These are phyloP conservation scores for Tokudaia tokunoshimensis DNA, from an alignment of 2,797 vertebrate species.

Conservation along the genomic window DNA sequence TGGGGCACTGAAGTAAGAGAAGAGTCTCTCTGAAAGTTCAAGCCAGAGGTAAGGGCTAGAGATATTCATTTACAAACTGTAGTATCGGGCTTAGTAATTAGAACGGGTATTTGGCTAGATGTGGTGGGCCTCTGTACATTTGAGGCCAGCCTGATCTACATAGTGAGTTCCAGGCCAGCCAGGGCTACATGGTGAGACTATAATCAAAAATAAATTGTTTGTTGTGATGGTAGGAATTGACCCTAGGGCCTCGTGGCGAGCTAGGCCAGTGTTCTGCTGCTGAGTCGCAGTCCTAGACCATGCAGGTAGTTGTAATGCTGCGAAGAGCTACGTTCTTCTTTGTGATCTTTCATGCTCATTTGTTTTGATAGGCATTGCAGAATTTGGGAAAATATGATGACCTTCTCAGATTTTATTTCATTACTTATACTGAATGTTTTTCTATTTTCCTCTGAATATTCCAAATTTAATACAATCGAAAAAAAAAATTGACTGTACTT, in stretches of 20 bases:
- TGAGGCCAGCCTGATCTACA: background rate
- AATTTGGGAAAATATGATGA: background rate
- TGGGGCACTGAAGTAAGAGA: background rate
- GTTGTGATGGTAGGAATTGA: background rate
- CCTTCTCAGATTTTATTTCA: background rate
- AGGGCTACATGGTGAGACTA: background rate
- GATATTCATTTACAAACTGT: background rate
- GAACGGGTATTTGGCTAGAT: background rate
- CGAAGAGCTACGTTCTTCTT: background rate
- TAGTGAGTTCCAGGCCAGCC: background rate
- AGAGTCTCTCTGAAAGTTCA: background rate
- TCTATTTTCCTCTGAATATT: slow-evolving; percentile 36
- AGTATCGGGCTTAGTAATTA: background rate
- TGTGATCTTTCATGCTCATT: background rate
- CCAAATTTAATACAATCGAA: slow-evolving; percentile 23
- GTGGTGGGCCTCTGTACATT: background rate
- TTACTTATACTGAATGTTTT: slow-evolving; percentile 28
- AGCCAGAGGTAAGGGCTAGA: background rate
- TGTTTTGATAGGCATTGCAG: slow-evolving; percentile 30
- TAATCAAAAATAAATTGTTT: background rate
- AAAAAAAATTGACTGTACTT: background rate
- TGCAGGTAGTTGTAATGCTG: background rate
- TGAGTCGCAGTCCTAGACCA: background rate
- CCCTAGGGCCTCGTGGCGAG: background rate
- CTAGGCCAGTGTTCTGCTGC: background rate